Evolutionary conservation across 1,140 invertebrate species (phyloP).

Genomic region (Epicauta chinensis): DNA sequence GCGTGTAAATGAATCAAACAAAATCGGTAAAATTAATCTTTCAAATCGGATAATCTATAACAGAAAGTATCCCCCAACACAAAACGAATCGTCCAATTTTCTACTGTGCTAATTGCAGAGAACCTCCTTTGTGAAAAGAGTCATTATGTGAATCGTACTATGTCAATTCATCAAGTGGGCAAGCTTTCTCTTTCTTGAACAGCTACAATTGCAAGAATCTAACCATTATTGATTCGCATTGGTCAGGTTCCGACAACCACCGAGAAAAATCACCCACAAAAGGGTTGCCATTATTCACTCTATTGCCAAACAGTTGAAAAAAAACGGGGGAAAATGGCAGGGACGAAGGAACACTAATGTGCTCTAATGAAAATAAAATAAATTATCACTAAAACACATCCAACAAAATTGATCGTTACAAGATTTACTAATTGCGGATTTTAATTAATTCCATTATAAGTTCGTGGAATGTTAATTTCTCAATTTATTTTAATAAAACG

Average conservation of each 20-base stretch:
- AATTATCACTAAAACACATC: too few relatives aligned
- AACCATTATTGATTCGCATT: constrained; percentile 15
- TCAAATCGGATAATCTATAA: too few relatives aligned
- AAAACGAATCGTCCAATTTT: constrained; percentile 20
- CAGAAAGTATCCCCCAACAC: too few relatives aligned
- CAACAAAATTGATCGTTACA: too few relatives aligned
- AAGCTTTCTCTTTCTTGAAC: neutral
- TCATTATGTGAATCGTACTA: constrained; percentile 19
- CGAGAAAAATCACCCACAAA: constrained; percentile 16
- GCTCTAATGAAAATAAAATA: constrained; percentile 14
- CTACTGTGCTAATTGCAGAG: constrained; percentile 16
- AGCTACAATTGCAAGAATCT: neutral
- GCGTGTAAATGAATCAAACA: too few relatives aligned
- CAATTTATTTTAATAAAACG: neutral
- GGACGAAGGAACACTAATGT: constrained; percentile 12
- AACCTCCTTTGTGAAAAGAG: constrained; percentile 14
- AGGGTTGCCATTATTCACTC: constrained; percentile 16
- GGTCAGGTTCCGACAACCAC: constrained; percentile 8
- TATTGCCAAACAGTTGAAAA: constrained; percentile 5
- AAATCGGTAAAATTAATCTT: too few relatives aligned
- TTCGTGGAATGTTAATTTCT: too few relatives aligned
- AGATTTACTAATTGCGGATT: too few relatives aligned
- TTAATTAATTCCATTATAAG: too few relatives aligned
- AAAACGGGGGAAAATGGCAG: too few relatives aligned
- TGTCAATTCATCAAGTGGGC: constrained; percentile 16